A percentile compares a stretch with the other conserved stretches of the same genome.
Conservation (phyloP, 2,797 vertebrate species). For the Hydrolagus colliei region DNA sequence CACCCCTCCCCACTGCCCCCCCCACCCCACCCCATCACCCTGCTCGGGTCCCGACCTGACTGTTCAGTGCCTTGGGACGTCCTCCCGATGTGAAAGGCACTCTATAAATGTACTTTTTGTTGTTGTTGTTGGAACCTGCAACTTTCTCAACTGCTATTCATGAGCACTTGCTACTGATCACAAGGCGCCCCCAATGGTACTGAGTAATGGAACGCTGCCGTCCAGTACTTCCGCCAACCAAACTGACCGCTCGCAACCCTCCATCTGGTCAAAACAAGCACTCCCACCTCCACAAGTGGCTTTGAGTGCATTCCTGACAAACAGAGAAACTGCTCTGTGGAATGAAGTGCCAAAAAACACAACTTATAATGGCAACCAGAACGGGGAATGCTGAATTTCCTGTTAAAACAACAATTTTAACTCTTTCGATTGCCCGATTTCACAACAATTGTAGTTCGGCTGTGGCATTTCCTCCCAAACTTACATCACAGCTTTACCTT, state of each 20-base stretch:
- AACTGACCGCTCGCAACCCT: background rate
- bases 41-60: too few relatives aligned
- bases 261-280: background rate
- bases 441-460: background rate
- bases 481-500: too few relatives aligned
- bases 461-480: background rate
- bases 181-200: too few relatives aligned
- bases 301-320: conserved; percentile 11
- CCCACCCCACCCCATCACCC: too few relatives aligned
- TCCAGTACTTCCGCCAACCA: background rate
- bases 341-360: conserved; percentile 25
- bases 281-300: background rate
- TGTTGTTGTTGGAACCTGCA: too few relatives aligned
- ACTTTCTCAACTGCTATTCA: too few relatives aligned
- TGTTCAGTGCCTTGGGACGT: too few relatives aligned
- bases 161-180: too few relatives aligned
- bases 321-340: background rate
- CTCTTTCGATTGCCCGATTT: background rate
- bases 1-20: too few relatives aligned
- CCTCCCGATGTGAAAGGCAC: too few relatives aligned
- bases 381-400: conserved; percentile 3
- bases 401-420: background rate
- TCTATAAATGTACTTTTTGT: too few relatives aligned
- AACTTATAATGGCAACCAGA: conserved; percentile 23
- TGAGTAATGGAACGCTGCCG: background rate